Evolutionary conservation across 1,140 invertebrate species (phyloP).

Genomic region (Helicoverpa zea): DNA sequence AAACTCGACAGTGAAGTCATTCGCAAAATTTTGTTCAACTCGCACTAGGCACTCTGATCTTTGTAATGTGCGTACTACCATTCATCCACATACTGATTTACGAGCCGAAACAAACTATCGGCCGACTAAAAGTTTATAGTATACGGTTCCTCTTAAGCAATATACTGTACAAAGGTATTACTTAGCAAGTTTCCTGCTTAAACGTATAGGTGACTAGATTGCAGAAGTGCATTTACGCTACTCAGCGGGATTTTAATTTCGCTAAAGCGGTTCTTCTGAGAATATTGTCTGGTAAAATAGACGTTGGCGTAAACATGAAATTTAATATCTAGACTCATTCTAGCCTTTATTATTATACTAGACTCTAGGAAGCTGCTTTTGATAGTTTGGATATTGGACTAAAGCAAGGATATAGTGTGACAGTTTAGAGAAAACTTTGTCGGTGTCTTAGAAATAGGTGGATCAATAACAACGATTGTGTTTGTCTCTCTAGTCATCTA

Average conservation of each 20-base stretch:
- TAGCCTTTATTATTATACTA: not conserved
- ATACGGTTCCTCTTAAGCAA: not conserved
- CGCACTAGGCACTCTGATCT: too few relatives aligned
- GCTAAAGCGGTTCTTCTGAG: not conserved
- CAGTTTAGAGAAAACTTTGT: not conserved
- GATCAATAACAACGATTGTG: too few relatives aligned
- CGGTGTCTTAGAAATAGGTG: too few relatives aligned
- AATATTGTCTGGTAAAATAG: conserved; percentile 32
- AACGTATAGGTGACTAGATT: not conserved
- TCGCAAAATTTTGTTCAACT: too few relatives aligned
- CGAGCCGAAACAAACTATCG: too few relatives aligned
- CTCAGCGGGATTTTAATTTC: conserved; percentile 22
- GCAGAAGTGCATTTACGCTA: not conserved
- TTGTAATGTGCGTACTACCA: too few relatives aligned
- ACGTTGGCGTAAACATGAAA: conserved; percentile 23
- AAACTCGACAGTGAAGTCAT: too few relatives aligned
- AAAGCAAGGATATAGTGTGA: conserved; percentile 3
- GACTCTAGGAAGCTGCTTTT: not conserved
- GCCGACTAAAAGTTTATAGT: too few relatives aligned
- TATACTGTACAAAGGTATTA: not conserved
- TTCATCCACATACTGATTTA: too few relatives aligned
- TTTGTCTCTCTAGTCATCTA: too few relatives aligned
- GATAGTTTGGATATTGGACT: not conserved
- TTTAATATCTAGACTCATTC: conserved; percentile 28
- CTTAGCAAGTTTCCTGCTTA: not conserved